phyloP scores from a whole-genome alignment of 2,888 invertebrate species.

The Parelbella ahira region DNA sequence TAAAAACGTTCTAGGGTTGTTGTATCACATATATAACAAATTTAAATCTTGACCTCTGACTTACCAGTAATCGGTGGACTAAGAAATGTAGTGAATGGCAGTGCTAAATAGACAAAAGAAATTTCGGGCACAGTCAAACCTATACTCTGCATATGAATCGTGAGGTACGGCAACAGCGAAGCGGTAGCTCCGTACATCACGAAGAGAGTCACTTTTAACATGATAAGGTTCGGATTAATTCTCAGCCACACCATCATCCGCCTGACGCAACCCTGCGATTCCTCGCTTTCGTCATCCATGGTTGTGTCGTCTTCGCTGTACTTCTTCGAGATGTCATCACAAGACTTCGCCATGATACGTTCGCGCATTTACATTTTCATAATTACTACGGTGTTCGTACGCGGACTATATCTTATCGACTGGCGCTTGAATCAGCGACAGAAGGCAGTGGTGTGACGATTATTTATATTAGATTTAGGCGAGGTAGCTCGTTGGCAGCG shows the following conservation, averaged over 20 bases:
- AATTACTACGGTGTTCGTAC: constrained; percentile 48
- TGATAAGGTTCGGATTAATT: constrained; percentile 88
- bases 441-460: constrained; percentile 48
- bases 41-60: no score
- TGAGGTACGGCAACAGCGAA: constrained; percentile 90
- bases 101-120: constrained; percentile 90
- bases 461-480: constrained; percentile 61
- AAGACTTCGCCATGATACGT: constrained; percentile 54
- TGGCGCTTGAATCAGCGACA: constrained; percentile 54
- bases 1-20: no score
- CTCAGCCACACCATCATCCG: constrained; percentile 72
- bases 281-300: constrained; percentile 70
- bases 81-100: constrained; percentile 92
- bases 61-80: constrained; percentile 91
- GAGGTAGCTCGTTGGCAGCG: constrained; percentile 46
- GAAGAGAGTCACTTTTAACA: constrained; percentile 90
- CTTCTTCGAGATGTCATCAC: constrained; percentile 59
- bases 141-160: constrained; percentile 94
- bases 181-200: constrained; percentile 93
- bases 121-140: constrained; percentile 93
- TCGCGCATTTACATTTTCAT: constrained; percentile 54
- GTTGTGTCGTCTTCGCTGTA: constrained; percentile 66
- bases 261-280: constrained; percentile 59
- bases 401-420: constrained; percentile 71
- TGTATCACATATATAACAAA: no score